Conservation (phyloP, 1,140 invertebrate species). For the Mylabris phalerata region DNA sequence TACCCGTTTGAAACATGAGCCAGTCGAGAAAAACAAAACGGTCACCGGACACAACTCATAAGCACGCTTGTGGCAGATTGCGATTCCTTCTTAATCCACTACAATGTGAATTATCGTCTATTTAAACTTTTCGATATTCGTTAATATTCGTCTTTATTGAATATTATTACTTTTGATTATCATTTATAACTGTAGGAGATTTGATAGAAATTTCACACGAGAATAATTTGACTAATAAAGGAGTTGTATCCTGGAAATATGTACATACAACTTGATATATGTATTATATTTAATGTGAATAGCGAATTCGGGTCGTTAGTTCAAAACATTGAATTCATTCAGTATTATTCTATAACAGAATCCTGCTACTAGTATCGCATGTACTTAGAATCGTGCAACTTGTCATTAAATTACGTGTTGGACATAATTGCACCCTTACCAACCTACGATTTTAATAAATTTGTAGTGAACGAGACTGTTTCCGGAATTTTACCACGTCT, state of each 20-base stretch:
- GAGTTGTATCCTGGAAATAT: constrained; percentile 56
- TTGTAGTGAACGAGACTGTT: too few relatives aligned
- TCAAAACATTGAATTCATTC: constrained; percentile 7
- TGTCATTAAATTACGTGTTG: constrained; percentile 7
- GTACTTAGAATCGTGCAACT: not conserved
- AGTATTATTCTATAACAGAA: constrained; percentile 10
- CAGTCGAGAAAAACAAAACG: constrained; percentile 36
- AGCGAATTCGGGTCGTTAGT: not conserved
- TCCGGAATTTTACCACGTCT: too few relatives aligned
- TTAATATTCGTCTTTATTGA: too few relatives aligned
- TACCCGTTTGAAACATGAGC: constrained; percentile 32
- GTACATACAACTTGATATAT: constrained; percentile 35
- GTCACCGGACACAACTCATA: constrained; percentile 36
- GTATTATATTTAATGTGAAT: too few relatives aligned
- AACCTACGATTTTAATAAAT: not conserved
- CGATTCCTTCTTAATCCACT: constrained; percentile 31
- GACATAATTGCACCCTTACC: constrained; percentile 1
- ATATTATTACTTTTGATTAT: too few relatives aligned
- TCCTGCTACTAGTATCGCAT: constrained; percentile 6
- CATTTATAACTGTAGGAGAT: too few relatives aligned
- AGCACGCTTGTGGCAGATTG: constrained; percentile 34
- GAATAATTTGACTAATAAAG: constrained; percentile 39
- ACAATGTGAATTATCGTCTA: constrained; percentile 37
- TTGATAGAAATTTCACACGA: too few relatives aligned
- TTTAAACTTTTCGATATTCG: constrained; percentile 38